Conservation (phyloP, 2,113 vertebrate genomes). For the Hyla sarda region DNA sequence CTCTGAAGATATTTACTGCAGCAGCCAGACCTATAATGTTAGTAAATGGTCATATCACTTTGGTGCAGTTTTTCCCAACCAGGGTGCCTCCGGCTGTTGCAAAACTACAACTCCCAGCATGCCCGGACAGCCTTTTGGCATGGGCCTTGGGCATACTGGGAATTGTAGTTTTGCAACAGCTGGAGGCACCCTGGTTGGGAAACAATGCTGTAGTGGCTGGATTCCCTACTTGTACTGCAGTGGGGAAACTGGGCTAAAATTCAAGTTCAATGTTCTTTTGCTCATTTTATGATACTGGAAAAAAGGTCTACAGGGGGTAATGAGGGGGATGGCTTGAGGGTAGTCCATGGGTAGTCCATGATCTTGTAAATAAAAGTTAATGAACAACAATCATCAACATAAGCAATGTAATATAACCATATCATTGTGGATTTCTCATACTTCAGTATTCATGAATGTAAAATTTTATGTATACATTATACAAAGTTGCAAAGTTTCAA, state of each 20-base stretch:
- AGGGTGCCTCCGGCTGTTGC: too few species aligned
- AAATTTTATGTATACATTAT: too few species aligned
- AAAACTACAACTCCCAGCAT: too few species aligned
- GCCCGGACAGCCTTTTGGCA: too few species aligned
- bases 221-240: neutral
- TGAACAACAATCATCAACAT: neutral
- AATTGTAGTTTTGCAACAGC: too few species aligned
- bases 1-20: neutral
- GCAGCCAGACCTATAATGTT: neutral
- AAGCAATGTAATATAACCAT: neutral
- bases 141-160: too few species aligned
- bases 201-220: too few species aligned
- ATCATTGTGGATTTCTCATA: neutral
- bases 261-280: neutral
- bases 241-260: neutral
- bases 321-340: neutral
- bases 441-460: too few species aligned
- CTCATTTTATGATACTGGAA: neutral
- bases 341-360: too few species aligned
- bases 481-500: too few species aligned
- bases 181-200: too few species aligned
- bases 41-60: neutral
- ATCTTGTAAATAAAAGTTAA: neutral
- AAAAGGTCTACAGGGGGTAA: neutral
- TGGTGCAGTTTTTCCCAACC: too few species aligned